Conservation (phyloP, 2,888 invertebrate species). For the Trissonchulus latispiculum region DNA sequence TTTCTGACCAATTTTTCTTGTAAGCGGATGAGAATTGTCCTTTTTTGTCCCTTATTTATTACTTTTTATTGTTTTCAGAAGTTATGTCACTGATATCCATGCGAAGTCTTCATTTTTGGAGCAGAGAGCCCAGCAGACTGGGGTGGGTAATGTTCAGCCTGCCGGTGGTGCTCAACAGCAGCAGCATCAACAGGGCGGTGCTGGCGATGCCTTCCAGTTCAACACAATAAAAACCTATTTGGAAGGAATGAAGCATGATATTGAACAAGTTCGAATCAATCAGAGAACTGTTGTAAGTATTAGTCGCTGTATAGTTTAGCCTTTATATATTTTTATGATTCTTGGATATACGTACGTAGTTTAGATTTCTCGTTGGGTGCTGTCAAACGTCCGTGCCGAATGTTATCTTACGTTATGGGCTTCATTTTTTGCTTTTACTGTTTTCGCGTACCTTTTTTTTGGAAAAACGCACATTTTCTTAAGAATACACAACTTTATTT, state of each 20-base stretch:
- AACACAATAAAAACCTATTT: constrained; percentile 22
- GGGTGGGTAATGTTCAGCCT: constrained; percentile 11
- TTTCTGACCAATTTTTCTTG: not conserved
- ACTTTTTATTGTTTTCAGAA: constrained; percentile 23
- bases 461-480: too few relatives aligned
- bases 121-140: constrained; percentile 25
- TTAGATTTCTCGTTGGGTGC: too few relatives aligned
- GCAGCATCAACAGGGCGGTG: constrained; percentile 15
- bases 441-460: too few relatives aligned
- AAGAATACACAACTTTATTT: too few relatives aligned
- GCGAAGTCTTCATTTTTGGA: constrained; percentile 38
- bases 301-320: too few relatives aligned
- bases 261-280: constrained; percentile 27
- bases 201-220: constrained; percentile 13
- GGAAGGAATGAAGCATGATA: constrained; percentile 30
- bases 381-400: too few relatives aligned
- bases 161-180: constrained; percentile 6
- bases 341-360: too few relatives aligned
- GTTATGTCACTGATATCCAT: constrained; percentile 42
- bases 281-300: constrained; percentile 13
- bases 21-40: not conserved
- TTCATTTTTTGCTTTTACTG: too few relatives aligned
- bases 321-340: too few relatives aligned
- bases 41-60: too few relatives aligned
- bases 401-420: too few relatives aligned